Evolutionary conservation across 1,140 invertebrate genomes (phyloP).

Genomic region (Cecropterus lyciades): DNA sequence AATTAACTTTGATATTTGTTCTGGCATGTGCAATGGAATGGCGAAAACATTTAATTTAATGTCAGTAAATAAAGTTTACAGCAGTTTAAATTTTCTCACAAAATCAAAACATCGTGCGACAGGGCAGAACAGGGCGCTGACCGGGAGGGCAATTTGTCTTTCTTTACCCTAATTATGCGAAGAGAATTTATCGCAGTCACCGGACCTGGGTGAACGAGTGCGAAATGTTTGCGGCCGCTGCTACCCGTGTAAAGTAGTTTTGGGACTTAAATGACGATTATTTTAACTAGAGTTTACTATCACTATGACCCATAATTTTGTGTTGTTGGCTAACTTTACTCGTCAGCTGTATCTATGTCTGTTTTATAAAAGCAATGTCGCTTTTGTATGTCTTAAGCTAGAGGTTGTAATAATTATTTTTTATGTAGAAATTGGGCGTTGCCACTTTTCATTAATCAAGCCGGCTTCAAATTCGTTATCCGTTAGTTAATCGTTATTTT

Average conservation of each 20-base stretch:
- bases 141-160: constrained; percentile 56
- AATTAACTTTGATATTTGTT: too few relatives aligned
- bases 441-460: too few relatives aligned
- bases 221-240: constrained; percentile 26
- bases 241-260: constrained; percentile 32
- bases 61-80: neutral
- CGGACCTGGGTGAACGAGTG: constrained; percentile 32
- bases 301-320: neutral
- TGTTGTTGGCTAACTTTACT: neutral
- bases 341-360: neutral
- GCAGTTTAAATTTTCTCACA: constrained; percentile 10
- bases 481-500: too few relatives aligned
- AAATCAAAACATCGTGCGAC: constrained; percentile 28
- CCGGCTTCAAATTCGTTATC: too few relatives aligned
- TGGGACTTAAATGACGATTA: constrained; percentile 21
- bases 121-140: constrained; percentile 14
- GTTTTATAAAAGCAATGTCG: neutral
- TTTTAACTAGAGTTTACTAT: constrained; percentile 27
- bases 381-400: too few relatives aligned
- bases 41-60: too few relatives aligned
- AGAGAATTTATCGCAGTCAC: constrained; percentile 63
- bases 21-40: too few relatives aligned
- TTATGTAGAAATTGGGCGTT: too few relatives aligned
- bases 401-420: too few relatives aligned
- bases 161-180: constrained; percentile 68